These are phyloP conservation scores for Lasioglossum figueresi DNA, from an alignment of 2,888 invertebrate species.

Conservation along the genomic window DNA sequence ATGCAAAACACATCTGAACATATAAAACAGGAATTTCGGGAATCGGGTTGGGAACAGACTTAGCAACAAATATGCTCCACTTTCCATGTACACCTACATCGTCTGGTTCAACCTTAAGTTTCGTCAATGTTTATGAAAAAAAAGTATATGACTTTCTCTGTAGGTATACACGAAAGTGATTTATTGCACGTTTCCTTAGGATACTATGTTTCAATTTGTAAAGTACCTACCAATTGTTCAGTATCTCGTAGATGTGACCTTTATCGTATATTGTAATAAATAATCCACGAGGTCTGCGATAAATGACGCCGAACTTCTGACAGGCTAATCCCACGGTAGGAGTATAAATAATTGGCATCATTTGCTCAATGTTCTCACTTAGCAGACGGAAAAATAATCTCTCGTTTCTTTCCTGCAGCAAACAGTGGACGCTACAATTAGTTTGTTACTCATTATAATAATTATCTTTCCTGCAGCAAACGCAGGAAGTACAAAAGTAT, in stretches of 20 bases:
- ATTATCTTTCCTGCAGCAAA: neutral
- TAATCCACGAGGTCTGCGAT: slow-evolving; percentile 96
- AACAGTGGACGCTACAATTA: neutral
- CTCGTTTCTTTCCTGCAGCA: slow-evolving; percentile 95
- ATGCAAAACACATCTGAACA: neutral
- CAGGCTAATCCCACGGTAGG: slow-evolving; percentile 99
- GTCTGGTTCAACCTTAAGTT: neutral
- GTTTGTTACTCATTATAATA: neutral
- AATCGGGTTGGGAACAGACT: slow-evolving; percentile 2
- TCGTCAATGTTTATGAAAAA: neutral
- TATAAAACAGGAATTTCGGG: neutral
- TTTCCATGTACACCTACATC: neutral
- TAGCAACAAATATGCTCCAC: slow-evolving; percentile 14
- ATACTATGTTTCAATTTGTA: neutral
- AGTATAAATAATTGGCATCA: slow-evolving; percentile 99
- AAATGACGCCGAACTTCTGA: slow-evolving; percentile 98
- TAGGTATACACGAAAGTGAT: neutral
- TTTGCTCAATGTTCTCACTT: slow-evolving; percentile 95
- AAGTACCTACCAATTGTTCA: slow-evolving; percentile 93
- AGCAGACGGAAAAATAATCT: slow-evolving; percentile 97
- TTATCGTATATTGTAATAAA: slow-evolving; percentile 98
- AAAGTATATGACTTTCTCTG: neutral
- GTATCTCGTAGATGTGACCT: slow-evolving; percentile 95
- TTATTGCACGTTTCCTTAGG: neutral
- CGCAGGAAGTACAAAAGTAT: neutral